These are phyloP conservation scores for Drosophila saltans DNA, from an alignment of 1,140 invertebrate genomes.

Conservation along the genomic window DNA sequence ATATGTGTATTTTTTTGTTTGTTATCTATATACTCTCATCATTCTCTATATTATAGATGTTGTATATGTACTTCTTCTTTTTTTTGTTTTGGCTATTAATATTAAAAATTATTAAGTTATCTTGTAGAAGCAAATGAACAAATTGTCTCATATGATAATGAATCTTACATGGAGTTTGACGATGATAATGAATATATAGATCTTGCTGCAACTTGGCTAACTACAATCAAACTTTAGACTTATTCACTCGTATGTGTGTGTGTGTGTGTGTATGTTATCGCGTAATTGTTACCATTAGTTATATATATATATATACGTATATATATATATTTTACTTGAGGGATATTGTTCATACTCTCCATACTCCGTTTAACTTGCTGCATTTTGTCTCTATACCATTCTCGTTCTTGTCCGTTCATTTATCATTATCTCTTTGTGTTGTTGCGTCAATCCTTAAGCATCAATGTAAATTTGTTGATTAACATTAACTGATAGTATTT, in stretches of 20 bases:
- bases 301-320: constrained; percentile 54
- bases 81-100: constrained; percentile 53
- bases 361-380: constrained; percentile 27
- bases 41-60: constrained; percentile 1
- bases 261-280: constrained; percentile 15
- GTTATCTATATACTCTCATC: constrained; percentile 46
- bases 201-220: constrained; percentile 57
- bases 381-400: not conserved
- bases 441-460: constrained; percentile 46
- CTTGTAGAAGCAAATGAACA: constrained; percentile 50
- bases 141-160: constrained; percentile 14
- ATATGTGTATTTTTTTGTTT: constrained; percentile 32
- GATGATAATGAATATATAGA: not conserved
- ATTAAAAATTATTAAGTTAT: constrained; percentile 36
- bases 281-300: constrained; percentile 59
- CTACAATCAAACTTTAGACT: constrained; percentile 58
- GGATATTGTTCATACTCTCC: constrained; percentile 23
- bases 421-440: constrained; percentile 17
- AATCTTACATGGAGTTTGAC: constrained; percentile 1
- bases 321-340: constrained; percentile 27
- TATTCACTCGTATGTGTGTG: constrained; percentile 43
- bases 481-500: constrained; percentile 62
- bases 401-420: constrained; percentile 18
- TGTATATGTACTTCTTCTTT: constrained; percentile 24
- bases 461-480: constrained; percentile 61